Percentiles rank a stretch among this genome's conserved stretches.
Conservation (phyloP, 2,113 vertebrate species). For the Cyprinodon tularosa region DNA sequence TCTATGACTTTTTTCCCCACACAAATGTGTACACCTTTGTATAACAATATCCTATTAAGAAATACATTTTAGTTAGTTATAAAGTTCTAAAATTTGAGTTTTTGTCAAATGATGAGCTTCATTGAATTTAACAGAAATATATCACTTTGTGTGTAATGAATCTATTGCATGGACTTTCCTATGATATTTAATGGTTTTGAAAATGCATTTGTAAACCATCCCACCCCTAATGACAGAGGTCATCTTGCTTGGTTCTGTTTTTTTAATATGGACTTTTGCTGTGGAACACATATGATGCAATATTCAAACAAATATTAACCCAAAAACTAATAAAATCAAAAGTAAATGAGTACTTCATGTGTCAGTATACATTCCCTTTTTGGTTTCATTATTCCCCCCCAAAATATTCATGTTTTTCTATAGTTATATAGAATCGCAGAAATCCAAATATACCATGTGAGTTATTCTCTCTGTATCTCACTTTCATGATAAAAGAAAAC, state of each 20-base stretch:
- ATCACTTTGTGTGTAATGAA: neutral
- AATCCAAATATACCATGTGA: neutral
- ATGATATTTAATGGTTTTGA: neutral
- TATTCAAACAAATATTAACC: slow-evolving; percentile 59
- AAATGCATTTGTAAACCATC: slow-evolving; percentile 2
- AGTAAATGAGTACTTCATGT: slow-evolving; percentile 22
- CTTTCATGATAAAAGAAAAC: slow-evolving; percentile 33
- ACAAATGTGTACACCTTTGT: neutral
- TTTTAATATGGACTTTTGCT: slow-evolving; percentile 77
- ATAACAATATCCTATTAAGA: neutral
- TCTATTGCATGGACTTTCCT: neutral
- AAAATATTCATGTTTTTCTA: neutral
- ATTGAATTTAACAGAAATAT: neutral
- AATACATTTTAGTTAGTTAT: neutral
- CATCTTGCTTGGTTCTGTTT: slow-evolving; percentile 62
- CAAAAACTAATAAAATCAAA: slow-evolving; percentile 47
- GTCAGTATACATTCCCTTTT: slow-evolving; percentile 5
- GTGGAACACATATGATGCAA: slow-evolving; percentile 74
- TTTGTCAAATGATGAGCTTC: neutral
- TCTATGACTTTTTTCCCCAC: neutral
- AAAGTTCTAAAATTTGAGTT: neutral
- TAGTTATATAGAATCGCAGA: neutral
- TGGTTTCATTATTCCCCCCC: neutral
- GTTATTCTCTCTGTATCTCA: neutral
- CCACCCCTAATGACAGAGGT: slow-evolving; percentile 72